phyloP scores from a whole-genome alignment of 92 coral and sea anemone genomes.

The Galaxea fascicularis region DNA sequence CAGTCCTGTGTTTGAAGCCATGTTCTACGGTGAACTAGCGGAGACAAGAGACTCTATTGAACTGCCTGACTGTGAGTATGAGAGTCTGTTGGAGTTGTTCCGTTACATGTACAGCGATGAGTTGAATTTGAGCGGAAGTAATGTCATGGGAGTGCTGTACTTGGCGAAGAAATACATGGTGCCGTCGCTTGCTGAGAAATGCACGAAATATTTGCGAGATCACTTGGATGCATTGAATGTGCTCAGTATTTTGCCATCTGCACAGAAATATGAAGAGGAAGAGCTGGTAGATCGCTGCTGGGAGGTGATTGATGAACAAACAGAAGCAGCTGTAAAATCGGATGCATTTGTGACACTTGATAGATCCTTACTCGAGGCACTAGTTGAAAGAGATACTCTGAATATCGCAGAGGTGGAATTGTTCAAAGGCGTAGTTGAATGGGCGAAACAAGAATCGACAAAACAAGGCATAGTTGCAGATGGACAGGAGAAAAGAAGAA shows the following conservation, averaged over 20 bases:
- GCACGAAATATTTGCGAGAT: conserved; percentile 61
- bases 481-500: conserved; percentile 21
- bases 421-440: conserved; percentile 65
- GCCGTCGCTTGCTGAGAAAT: conserved; percentile 64
- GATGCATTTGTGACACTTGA: conserved; percentile 48
- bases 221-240: conserved; percentile 67
- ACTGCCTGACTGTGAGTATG: conserved; percentile 77
- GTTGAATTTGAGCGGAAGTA: conserved; percentile 61
- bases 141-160: conserved; percentile 76
- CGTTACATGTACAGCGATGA: conserved; percentile 80
- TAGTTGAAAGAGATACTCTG: conserved; percentile 66
- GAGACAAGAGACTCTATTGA: conserved; percentile 66
- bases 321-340: conserved; percentile 65
- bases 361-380: conserved; percentile 33
- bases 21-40: conserved; percentile 81
- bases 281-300: conserved; percentile 67
- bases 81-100: conserved; percentile 69
- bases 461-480: conserved; percentile 17
- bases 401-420: conserved; percentile 69
- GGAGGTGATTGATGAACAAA: conserved; percentile 63
- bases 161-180: conserved; percentile 80
- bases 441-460: conserved; percentile 66
- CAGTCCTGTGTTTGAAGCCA: conserved; percentile 82
- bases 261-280: conserved; percentile 66
- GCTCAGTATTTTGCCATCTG: conserved; percentile 58